A percentile compares a stretch with the other conserved stretches of the same genome.
phyloP scores from a whole-genome alignment of 2,888 invertebrate genomes.

The Coenonympha glycerion region DNA sequence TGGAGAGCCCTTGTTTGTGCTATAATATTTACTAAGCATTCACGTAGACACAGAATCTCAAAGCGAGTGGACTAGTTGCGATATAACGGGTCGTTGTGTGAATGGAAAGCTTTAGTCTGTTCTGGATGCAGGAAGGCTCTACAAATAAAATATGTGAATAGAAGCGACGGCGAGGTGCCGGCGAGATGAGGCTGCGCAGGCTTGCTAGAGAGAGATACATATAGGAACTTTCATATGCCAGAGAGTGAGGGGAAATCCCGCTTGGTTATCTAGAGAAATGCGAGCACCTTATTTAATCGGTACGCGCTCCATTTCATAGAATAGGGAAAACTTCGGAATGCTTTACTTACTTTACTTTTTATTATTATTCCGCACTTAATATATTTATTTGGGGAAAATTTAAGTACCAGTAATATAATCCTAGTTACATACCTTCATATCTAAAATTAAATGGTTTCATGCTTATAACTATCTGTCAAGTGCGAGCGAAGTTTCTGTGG shows the following conservation, averaged over 20 bases:
- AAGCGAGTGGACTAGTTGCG: conserved; percentile 21
- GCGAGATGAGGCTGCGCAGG: conserved; percentile 68
- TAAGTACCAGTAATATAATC: too few species aligned
- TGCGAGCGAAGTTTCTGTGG: too few species aligned
- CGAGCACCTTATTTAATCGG: conserved; percentile 76
- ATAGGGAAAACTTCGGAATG: conserved; percentile 67
- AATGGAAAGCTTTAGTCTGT: conserved; percentile 60
- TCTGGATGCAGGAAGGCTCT: conserved; percentile 72
- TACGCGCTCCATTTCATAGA: conserved; percentile 72
- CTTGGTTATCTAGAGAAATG: conserved; percentile 73
- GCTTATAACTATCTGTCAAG: too few species aligned
- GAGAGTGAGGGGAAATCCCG: conserved; percentile 41
- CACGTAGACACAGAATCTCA: conserved; percentile 4
- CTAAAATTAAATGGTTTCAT: too few species aligned
- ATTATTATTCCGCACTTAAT: not conserved
- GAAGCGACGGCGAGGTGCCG: conserved; percentile 73
- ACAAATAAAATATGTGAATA: conserved; percentile 76
- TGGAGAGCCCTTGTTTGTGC: too few species aligned
- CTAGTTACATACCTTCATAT: too few species aligned
- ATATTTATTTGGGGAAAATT: too few species aligned
- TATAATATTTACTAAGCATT: conserved; percentile 3
- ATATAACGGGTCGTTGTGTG: conserved; percentile 40
- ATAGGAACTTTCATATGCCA: conserved; percentile 28
- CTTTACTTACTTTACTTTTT: conserved; percentile 35
- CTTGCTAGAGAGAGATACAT: conserved; percentile 46